These are phyloP conservation scores for Phortica magna DNA, from an alignment of 2,888 invertebrate genomes.

Conservation along the genomic window DNA sequence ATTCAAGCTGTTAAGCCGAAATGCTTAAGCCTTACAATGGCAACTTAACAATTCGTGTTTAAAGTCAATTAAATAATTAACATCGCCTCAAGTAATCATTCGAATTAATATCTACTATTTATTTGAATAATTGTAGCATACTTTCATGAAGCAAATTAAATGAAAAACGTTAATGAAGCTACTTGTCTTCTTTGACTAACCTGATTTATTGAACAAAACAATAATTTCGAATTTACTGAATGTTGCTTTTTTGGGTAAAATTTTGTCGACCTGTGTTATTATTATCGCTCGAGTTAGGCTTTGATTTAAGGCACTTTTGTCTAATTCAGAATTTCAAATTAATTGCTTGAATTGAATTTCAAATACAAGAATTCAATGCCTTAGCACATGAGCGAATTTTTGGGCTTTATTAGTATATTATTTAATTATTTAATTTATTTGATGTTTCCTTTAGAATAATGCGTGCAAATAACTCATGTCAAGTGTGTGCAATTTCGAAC, in stretches of 20 bases:
- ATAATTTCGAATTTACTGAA: too few species aligned
- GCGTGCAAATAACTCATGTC: slow-evolving; percentile 12
- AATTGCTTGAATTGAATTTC: not conserved
- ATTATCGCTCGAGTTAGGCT: not conserved
- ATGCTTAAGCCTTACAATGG: too few species aligned
- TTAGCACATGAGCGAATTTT: slow-evolving; percentile 4
- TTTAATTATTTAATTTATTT: not conserved
- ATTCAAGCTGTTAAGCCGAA: too few species aligned
- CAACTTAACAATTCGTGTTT: too few species aligned
- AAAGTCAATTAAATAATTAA: too few species aligned
- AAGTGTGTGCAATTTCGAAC: slow-evolving; percentile 1
- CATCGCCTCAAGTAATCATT: too few species aligned
- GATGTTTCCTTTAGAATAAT: not conserved
- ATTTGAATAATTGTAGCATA: too few species aligned
- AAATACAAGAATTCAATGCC: not conserved
- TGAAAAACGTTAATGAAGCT: too few species aligned
- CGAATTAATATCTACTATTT: too few species aligned
- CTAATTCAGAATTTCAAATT: not conserved
- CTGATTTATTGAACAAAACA: not conserved
- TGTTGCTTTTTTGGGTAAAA: not conserved
- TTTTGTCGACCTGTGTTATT: not conserved
- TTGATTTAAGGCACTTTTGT: not conserved
- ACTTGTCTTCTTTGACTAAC: too few species aligned
- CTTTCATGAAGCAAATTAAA: too few species aligned
- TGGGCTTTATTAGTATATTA: not conserved